These are phyloP conservation scores for Labrus mixtus DNA, from an alignment of 2,113 vertebrate species.

Conservation along the genomic window DNA sequence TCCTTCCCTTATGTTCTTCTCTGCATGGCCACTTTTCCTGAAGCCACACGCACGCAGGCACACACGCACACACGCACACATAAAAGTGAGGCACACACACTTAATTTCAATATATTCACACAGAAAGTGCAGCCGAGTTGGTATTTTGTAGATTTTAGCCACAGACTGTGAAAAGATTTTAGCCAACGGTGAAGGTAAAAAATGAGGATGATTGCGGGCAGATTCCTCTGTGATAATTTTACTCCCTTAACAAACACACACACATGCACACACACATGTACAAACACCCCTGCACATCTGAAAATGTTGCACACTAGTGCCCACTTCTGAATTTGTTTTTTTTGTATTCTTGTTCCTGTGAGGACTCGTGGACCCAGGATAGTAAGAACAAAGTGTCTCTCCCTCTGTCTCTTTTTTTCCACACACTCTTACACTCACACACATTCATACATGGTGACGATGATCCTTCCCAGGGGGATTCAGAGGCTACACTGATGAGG, in stretches of 20 bases:
- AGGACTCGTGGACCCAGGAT: constrained; percentile 42
- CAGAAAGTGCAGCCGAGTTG: background rate
- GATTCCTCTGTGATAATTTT: constrained; percentile 11
- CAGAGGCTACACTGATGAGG: constrained; percentile 42
- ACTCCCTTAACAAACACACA: background rate
- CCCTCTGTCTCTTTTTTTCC: background rate
- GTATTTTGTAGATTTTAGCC: constrained; percentile 19
- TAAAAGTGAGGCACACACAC: background rate
- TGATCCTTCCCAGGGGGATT: constrained; percentile 47
- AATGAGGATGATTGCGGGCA: constrained; percentile 21
- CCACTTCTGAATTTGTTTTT: constrained; percentile 41
- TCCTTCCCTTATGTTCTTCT: background rate
- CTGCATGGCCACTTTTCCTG: background rate
- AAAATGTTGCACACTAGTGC: constrained; percentile 27
- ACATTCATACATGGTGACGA: constrained; percentile 24
- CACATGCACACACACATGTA: background rate
- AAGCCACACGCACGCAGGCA: background rate
- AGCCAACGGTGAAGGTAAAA: constrained; percentile 19
- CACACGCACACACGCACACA: background rate
- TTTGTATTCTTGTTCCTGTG: constrained; percentile 41
- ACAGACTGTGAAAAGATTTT: constrained; percentile 1
- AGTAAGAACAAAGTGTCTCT: constrained; percentile 38
- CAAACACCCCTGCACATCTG: constrained; percentile 3
- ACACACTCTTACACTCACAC: background rate
- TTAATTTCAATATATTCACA: constrained; percentile 9